Conservation (phyloP, 2,113 vertebrate genomes). For the Stictonetta naevosa region DNA sequence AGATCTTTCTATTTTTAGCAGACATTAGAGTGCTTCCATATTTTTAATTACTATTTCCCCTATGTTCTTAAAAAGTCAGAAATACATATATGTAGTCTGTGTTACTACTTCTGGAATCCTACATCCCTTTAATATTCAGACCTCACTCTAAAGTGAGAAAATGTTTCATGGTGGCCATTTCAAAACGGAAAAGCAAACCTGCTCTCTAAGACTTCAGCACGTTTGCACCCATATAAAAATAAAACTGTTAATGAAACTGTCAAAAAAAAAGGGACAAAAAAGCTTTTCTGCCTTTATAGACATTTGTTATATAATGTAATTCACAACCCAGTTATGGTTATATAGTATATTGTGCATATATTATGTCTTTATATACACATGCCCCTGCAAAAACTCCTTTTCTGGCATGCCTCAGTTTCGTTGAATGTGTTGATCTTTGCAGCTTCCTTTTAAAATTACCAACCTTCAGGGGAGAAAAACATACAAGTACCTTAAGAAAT, state of each 20-base stretch:
- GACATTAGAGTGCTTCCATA: neutral
- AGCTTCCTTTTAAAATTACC: conserved; percentile 48
- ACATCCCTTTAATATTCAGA: neutral
- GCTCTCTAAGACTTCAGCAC: neutral
- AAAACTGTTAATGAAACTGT: neutral
- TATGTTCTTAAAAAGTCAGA: neutral
- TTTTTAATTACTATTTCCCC: neutral
- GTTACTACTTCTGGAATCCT: neutral
- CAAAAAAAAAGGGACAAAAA: neutral
- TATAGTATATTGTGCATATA: neutral
- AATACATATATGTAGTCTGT: neutral
- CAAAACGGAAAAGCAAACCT: neutral
- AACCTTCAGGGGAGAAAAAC: conserved; percentile 31
- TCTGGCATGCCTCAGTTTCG: neutral
- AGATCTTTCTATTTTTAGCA: neutral
- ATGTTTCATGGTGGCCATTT: neutral
- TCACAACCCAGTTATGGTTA: neutral
- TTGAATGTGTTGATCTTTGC: conserved; percentile 7
- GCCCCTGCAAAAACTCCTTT: neutral
- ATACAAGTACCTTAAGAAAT: conserved; percentile 35
- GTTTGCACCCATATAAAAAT: neutral
- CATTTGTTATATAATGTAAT: neutral
- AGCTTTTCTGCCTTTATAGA: neutral
- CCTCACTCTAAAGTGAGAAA: neutral
- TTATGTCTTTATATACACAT: neutral